These are phyloP conservation scores for Monochamus saltuarius DNA, from an alignment of 1,140 invertebrate species.

Conservation along the genomic window DNA sequence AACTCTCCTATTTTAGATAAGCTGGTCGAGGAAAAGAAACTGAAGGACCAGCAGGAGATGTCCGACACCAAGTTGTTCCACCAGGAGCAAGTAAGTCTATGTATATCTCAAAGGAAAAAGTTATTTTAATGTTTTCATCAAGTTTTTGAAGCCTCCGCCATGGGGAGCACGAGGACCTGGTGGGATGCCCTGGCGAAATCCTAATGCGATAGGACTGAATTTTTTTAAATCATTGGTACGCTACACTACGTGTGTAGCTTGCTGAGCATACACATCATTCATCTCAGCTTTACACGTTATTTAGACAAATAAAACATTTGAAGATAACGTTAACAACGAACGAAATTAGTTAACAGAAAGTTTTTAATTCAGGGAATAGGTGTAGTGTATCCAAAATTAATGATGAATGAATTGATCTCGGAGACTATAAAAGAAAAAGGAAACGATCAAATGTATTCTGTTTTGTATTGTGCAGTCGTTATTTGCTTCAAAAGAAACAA, in stretches of 20 bases:
- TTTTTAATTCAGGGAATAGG: no score
- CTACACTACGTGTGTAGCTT: constrained; percentile 42
- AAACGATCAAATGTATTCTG: no score
- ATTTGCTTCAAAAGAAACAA: no score
- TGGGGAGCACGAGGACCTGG: constrained; percentile 67
- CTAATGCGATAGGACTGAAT: constrained; percentile 61
- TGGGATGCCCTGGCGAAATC: constrained; percentile 64
- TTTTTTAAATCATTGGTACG: constrained; percentile 69
- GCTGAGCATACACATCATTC: constrained; percentile 9
- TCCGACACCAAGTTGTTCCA: constrained; percentile 24
- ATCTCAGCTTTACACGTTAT: neutral
- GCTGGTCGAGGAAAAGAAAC: constrained; percentile 43
- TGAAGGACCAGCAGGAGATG: constrained; percentile 31
- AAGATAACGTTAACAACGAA: neutral
- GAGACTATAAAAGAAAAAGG: no score
- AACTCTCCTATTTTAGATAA: constrained; percentile 37
- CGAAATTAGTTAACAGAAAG: no score
- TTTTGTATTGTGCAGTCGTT: no score
- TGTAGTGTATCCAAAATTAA: no score
- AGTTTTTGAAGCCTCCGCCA: constrained; percentile 52
- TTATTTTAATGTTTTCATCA: constrained; percentile 39
- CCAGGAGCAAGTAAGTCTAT: constrained; percentile 33
- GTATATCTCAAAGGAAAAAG: constrained; percentile 7
- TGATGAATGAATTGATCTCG: no score
- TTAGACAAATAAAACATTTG: neutral